Conservation (phyloP, 2,888 invertebrate species). For the Epirrhoe tristata region DNA sequence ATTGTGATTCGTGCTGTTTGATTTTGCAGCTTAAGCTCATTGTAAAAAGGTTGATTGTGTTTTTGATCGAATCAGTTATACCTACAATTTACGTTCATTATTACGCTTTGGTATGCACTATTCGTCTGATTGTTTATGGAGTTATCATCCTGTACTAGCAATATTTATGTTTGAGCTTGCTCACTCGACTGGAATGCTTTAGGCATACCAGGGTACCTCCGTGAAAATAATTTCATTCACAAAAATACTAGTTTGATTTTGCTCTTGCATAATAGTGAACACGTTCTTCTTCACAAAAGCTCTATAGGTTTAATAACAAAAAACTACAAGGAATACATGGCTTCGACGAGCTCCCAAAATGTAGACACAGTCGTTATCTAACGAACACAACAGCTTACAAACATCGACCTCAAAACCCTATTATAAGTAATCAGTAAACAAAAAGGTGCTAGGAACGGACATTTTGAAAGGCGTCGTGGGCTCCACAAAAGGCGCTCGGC, state of each 20-base stretch:
- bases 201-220: constrained; percentile 5
- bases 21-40: constrained; percentile 36
- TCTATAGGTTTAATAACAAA: not conserved
- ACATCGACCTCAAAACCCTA: constrained; percentile 4
- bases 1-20: constrained; percentile 26
- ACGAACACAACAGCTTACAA: constrained; percentile 3
- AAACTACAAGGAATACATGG: not conserved
- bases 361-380: not conserved
- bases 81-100: constrained; percentile 53
- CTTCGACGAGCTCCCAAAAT: not conserved
- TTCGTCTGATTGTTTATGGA: constrained; percentile 54
- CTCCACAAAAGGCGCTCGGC: constrained; percentile 65
- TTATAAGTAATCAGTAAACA: constrained; percentile 17
- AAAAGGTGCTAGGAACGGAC: constrained; percentile 28
- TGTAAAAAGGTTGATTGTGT: constrained; percentile 35
- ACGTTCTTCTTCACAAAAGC: not conserved
- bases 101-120: constrained; percentile 59
- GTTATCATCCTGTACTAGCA: constrained; percentile 56
- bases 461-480: constrained; percentile 37
- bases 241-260: constrained; percentile 1
- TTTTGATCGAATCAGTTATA: constrained; percentile 26
- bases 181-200: constrained; percentile 22
- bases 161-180: constrained; percentile 43
- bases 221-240: constrained; percentile 6
- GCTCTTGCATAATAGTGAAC: not conserved